Evolutionary conservation across 2,113 vertebrate genomes (phyloP), one percentile per base, ranked within the genome.

Genomic region (Tyrannus savana): DNA sequence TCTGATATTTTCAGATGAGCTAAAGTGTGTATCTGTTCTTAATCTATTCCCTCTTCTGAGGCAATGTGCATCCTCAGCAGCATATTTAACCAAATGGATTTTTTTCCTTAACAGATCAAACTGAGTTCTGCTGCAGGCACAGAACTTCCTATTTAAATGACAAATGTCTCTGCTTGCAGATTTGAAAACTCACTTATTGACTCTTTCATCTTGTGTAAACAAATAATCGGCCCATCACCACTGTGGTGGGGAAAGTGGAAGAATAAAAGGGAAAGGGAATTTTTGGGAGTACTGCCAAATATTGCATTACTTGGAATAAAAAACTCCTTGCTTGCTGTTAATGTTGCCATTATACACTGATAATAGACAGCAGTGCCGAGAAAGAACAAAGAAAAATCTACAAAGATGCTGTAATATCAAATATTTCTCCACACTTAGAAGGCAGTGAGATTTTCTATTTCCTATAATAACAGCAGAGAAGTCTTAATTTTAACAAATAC

Each of bases 31-130:
- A 95, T 97, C 58, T 73, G 66, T 96, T 96, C 95, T 96, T 98
- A 97, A 97, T 97, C 97, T 97, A 75, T 96, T 93, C 85, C 86
- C 49, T 84, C 86, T 93, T 95, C 97, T 94, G 91, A 96, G 90
- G 97, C 89, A 96, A 95, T 92, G 22, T 59, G 97, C 89, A 96
- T 91, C 91, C 96, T 98, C 97, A 95, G 90, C 96, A 97, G 91
- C 97, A 92, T 97, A 97, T 98, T 97, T 97, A 97, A 95, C 95
- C 95, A 98, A 98, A 98, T 97, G 96, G 95, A 87, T 95, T 97
- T 97, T 96, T 97, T 89, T 49, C 69, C 53, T 88, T 90, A 97
- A 95, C 94, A 87, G 90, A 97, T 98, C 94, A 95, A 92, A 96
- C 96, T 95, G 90, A 79, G 96, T 93, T 97, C 95, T 97, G 97